Conservation (phyloP, 2,888 invertebrate genomes). For the Macrosoma leucophasiata region DNA sequence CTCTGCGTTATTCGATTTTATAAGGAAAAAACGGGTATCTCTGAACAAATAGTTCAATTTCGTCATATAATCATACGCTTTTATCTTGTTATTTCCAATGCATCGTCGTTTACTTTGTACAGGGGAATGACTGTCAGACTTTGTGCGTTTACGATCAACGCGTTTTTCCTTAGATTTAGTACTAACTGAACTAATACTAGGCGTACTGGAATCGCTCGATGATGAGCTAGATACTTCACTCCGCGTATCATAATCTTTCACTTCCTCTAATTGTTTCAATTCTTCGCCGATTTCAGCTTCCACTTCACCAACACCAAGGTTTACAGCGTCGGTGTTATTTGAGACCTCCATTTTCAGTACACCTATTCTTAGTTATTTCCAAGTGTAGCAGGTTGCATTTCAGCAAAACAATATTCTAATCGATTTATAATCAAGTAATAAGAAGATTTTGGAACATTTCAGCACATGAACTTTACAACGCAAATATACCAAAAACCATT, state of each 20-base stretch:
- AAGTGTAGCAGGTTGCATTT: too few relatives aligned
- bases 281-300: constrained; percentile 87
- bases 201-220: constrained; percentile 81
- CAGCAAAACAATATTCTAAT: too few relatives aligned
- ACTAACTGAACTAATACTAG: constrained; percentile 87
- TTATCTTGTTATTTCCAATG: constrained; percentile 57
- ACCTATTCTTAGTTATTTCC: constrained; percentile 8
- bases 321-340: constrained; percentile 77
- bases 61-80: constrained; percentile 89
- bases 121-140: constrained; percentile 59
- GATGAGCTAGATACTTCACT: constrained; percentile 93
- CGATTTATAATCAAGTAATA: too few relatives aligned
- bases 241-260: constrained; percentile 85
- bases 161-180: constrained; percentile 78
- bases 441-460: too few relatives aligned
- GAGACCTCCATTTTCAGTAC: constrained; percentile 65
- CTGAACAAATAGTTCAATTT: constrained; percentile 96
- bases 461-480: too few relatives aligned
- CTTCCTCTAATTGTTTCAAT: constrained; percentile 84
- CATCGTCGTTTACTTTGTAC: constrained; percentile 55
- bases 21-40: constrained; percentile 95
- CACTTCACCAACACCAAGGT: constrained; percentile 79
- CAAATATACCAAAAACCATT: too few relatives aligned
- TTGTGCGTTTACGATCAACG: constrained; percentile 73
- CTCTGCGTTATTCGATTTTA: constrained; percentile 98